A percentile compares a stretch with the other conserved stretches of the same genome.
These are phyloP conservation scores for Aeoliscus strigatus DNA, from an alignment of 2,797 vertebrate species.

Conservation along the genomic window DNA sequence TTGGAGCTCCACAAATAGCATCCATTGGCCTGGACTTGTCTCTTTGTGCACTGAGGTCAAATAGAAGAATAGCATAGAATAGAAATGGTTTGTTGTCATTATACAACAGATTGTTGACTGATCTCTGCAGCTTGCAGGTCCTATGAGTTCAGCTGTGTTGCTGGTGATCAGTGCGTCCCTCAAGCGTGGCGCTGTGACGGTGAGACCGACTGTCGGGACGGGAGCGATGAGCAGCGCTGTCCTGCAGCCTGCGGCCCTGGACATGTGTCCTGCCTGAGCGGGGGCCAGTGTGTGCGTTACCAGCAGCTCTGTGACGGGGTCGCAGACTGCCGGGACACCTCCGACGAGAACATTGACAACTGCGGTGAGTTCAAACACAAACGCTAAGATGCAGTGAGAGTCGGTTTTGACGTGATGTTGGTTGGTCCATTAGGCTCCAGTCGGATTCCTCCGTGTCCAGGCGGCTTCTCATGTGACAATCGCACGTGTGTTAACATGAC, in stretches of 20 bases:
- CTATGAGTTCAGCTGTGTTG: slow-evolving; percentile 75
- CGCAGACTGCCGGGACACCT: slow-evolving; percentile 79
- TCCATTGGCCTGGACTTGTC: too few species aligned
- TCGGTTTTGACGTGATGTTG: background rate
- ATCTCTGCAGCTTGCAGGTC: slow-evolving; percentile 64
- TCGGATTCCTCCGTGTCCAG: slow-evolving; percentile 73
- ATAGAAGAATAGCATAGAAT: too few species aligned
- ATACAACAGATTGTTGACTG: too few species aligned
- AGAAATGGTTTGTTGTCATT: too few species aligned
- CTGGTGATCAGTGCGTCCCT: slow-evolving; percentile 76
- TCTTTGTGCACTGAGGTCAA: too few species aligned
- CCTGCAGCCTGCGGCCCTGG: slow-evolving; percentile 59
- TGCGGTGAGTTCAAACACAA: too few species aligned
- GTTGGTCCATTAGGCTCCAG: slow-evolving; percentile 65
- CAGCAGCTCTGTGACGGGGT: slow-evolving; percentile 80
- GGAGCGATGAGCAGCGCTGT: slow-evolving; percentile 80
- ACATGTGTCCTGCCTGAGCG: slow-evolving; percentile 66
- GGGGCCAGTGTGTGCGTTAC: slow-evolving; percentile 75
- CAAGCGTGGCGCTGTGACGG: slow-evolving; percentile 83
- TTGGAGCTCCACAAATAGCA: too few species aligned
- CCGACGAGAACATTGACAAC: slow-evolving; percentile 77
- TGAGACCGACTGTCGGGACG: slow-evolving; percentile 83
- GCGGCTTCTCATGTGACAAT: slow-evolving; percentile 76
- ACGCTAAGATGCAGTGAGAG: too few species aligned
- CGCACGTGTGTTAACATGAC: slow-evolving; percentile 75